These are phyloP conservation scores for Bombylius major DNA, from an alignment of 2,888 invertebrate genomes.

Conservation along the genomic window DNA sequence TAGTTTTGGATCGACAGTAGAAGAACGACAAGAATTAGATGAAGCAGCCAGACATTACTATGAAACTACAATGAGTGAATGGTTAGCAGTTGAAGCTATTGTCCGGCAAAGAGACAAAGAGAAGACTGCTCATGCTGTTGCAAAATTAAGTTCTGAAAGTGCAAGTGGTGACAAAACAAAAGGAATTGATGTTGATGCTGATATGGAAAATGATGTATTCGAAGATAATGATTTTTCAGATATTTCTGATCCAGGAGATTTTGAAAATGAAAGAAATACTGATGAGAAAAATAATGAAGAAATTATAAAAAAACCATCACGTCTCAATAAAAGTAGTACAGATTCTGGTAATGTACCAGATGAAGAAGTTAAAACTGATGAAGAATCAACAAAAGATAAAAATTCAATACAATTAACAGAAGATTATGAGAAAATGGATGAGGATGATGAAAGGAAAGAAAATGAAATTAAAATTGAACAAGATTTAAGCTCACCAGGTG, in stretches of 20 bases:
- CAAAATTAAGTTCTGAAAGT: constrained; percentile 68
- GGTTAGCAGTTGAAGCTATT: constrained; percentile 90
- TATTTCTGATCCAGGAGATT: constrained; percentile 39
- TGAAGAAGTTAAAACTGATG: constrained; percentile 32
- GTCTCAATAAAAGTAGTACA: constrained; percentile 34
- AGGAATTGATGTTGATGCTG: constrained; percentile 41
- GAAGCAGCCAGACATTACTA: constrained; percentile 59
- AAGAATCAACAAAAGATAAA: constrained; percentile 34
- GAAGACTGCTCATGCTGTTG: constrained; percentile 71
- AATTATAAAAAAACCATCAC: constrained; percentile 20
- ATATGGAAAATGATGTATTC: constrained; percentile 43
- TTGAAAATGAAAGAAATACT: constrained; percentile 25
- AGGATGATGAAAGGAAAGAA: not conserved
- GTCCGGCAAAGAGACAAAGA: constrained; percentile 71
- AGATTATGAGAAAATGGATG: constrained; percentile 4
- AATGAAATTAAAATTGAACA: not conserved
- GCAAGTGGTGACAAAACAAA: constrained; percentile 44
- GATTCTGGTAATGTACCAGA: constrained; percentile 36
- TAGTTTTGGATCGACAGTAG: constrained; percentile 53
- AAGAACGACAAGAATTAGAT: constrained; percentile 53
- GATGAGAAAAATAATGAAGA: not conserved
- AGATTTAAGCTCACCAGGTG: not conserved
- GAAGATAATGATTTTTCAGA: constrained; percentile 42
- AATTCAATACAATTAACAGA: constrained; percentile 19
- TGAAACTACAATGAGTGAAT: constrained; percentile 87